phyloP scores from a whole-genome alignment of 1,140 invertebrate genomes.

The Xylocopa sonorina region DNA sequence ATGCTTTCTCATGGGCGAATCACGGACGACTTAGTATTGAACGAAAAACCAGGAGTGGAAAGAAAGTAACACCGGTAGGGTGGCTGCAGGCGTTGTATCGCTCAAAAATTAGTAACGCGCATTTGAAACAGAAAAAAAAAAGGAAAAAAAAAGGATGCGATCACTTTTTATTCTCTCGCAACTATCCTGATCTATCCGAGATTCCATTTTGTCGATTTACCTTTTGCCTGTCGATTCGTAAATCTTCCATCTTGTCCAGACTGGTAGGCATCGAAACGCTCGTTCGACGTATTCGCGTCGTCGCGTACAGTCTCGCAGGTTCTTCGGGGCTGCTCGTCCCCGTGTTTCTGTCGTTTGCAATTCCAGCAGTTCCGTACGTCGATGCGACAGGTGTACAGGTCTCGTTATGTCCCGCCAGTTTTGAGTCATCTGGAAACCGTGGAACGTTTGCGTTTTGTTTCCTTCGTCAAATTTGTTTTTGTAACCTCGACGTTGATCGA shows the following conservation, averaged over 20 bases:
- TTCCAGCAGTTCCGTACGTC: not conserved
- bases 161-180: too few species aligned
- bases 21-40: not conserved
- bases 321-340: not conserved
- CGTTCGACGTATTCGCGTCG: conserved; percentile 53
- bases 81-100: too few species aligned
- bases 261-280: conserved; percentile 76
- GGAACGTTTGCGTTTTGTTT: not conserved
- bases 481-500: conserved; percentile 5
- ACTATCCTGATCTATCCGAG: too few species aligned
- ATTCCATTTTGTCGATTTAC: conserved; percentile 54
- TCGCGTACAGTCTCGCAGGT: not conserved
- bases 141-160: too few species aligned
- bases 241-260: conserved; percentile 74
- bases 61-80: too few species aligned
- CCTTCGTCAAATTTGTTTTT: not conserved
- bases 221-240: conserved; percentile 73
- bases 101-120: too few species aligned
- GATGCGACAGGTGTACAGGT: not conserved
- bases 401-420: conserved; percentile 1
- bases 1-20: conserved; percentile 8
- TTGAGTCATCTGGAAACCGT: conserved; percentile 14
- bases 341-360: not conserved
- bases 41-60: too few species aligned
- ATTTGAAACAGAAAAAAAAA: not conserved